Base-by-base conservation (phyloP, 2,888 invertebrate genomes). In the Apotomis betuletana region DNA sequence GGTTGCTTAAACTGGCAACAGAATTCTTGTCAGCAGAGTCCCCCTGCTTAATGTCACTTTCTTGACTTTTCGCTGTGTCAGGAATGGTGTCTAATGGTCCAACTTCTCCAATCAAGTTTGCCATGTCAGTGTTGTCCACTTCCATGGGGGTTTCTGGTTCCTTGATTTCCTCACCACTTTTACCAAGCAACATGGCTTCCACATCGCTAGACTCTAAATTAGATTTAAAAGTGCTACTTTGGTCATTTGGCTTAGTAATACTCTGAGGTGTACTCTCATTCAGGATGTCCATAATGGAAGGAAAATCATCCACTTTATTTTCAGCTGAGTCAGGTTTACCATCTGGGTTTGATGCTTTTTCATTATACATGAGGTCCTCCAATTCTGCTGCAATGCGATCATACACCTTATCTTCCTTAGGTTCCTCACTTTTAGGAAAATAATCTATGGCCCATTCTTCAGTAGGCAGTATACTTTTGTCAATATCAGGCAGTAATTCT, bases 221-320 rank as follows among this genome's bases (percentile, higher is more conserved):
- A 54, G 83, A 73, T 82, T 89, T 89, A 75, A 82, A 85, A 55
- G 84, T 76, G 78, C 67, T 82, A 77, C 77, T 85, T 81, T 87
- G 84, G 73, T 86, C 83, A 76, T 68, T 81, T 64, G 78, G 59
- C 76, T 83, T 83, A 73, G 75, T 81, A 49, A 58, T 64, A 73
- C 57, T 74, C 72, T 80, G 78, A 58, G 79, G 51, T 57, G 78
- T 74, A 69, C 81, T 85, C 57, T 87, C 87, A 81, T 86, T 92
- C n/a, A 93, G 82, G 73, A 93, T 92, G 70, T 93, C 93, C 89
- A 93, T 89, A 74, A 93, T 93, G n/a, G 93, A 93, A 62, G 93
- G 93, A 76, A 92, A 93, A 57, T 87, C 87, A 76, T 91, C 90
- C 62, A 75, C 74, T 79, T 89, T 90, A 44, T 76, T 83, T n/a